Conservation (phyloP, 2,797 vertebrate genomes). For the Sebastes wilsoni region DNA sequence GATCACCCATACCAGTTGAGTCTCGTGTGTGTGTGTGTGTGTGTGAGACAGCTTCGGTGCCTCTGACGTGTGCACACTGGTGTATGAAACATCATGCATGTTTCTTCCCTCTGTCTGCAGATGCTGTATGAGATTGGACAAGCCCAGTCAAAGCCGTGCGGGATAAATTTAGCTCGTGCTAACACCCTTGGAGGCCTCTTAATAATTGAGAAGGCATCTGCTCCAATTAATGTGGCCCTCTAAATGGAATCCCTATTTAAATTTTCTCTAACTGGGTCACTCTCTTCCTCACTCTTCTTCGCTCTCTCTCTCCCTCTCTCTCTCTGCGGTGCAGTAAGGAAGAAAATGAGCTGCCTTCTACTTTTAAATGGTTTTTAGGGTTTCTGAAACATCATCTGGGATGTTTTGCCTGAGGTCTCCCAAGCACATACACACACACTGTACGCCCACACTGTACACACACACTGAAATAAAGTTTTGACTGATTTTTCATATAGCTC, state of each 20-base stretch:
- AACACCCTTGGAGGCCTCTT: conserved; percentile 84
- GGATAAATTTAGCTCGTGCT: conserved; percentile 84
- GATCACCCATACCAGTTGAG: background rate
- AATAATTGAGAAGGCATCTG: conserved; percentile 91
- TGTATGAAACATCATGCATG: conserved; percentile 54
- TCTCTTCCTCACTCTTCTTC: conserved; percentile 71
- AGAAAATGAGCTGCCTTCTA: conserved; percentile 77
- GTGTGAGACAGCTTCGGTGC: background rate
- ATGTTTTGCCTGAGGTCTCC: conserved; percentile 75
- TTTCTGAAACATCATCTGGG: conserved; percentile 79
- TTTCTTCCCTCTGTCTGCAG: conserved; percentile 71
- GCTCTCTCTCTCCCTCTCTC: conserved; percentile 42
- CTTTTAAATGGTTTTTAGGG: conserved; percentile 80
- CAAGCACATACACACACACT: conserved; percentile 13
- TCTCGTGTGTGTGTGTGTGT: background rate
- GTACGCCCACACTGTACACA: conserved; percentile 22
- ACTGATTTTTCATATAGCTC: conserved; percentile 54
- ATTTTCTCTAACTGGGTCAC: conserved; percentile 88
- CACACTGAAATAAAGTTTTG: conserved; percentile 59
- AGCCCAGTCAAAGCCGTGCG: conserved; percentile 74
- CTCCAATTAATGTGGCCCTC: conserved; percentile 89
- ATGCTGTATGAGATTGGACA: conserved; percentile 77
- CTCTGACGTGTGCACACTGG: conserved; percentile 37
- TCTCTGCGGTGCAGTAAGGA: conserved; percentile 74
- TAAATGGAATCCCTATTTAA: conserved; percentile 88